Percentiles rank a stretch among this genome's conserved stretches.
These are phyloP conservation scores for Schizothorax lantsangensis DNA, from an alignment of 2,797 vertebrate genomes.

Conservation along the genomic window DNA sequence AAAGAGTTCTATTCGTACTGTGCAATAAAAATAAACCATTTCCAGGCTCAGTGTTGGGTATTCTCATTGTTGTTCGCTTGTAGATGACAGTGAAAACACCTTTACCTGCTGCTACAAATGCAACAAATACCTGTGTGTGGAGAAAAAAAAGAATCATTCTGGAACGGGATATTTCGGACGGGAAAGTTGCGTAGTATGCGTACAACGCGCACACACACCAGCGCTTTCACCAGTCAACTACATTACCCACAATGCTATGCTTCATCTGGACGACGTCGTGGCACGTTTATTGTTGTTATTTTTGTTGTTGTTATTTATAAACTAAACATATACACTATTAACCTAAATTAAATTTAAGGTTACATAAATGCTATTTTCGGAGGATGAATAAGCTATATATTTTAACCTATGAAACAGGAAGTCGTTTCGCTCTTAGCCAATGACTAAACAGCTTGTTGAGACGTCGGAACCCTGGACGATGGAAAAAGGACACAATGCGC, in stretches of 20 bases:
- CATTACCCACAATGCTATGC: conserved; percentile 71
- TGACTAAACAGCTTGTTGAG: conserved; percentile 67
- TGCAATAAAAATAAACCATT: background rate
- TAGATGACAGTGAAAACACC: background rate
- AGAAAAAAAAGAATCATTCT: background rate
- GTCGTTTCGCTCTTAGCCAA: conserved; percentile 69
- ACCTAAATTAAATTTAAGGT: background rate
- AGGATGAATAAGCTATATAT: background rate
- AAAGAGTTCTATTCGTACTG: background rate
- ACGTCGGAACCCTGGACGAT: conserved; percentile 60
- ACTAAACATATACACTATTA: background rate
- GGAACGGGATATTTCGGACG: background rate
- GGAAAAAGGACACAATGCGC: conserved; percentile 64
- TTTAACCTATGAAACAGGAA: background rate
- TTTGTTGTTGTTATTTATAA: background rate
- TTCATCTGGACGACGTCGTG: background rate
- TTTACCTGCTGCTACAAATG: background rate
- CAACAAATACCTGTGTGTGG: background rate
- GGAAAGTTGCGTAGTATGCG: background rate
- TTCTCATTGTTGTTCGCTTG: background rate
- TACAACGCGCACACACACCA: background rate
- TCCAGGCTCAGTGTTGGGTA: background rate
- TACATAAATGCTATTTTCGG: background rate
- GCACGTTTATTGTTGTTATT: background rate
- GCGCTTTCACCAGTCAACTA: conserved; percentile 57